Base-by-base conservation (phyloP, 2,797 vertebrate species). In the Leptodactylus fallax region DNA sequence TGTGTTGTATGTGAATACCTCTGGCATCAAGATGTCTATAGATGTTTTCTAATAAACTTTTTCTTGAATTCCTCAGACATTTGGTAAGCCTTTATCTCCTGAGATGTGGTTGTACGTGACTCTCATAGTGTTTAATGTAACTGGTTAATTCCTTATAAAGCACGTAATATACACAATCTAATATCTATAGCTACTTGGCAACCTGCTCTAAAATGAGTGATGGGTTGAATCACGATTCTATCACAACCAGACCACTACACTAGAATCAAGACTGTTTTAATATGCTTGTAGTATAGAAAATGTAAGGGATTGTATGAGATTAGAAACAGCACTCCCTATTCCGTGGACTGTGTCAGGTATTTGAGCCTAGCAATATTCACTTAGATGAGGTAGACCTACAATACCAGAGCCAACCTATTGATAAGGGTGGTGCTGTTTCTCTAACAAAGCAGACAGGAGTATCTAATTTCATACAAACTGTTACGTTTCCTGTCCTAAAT, bases 11-110 rank as follows among this genome's bases (percentile, higher is more conserved):
- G 65, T 83, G 86, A 87, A 83, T 65, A 87, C 80, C 71, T 87
- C 17, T 87, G 80, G 80, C 86, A 83, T 87, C 72, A 67, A 58
- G 23, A 65, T 81, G 56, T 87, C 86, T 87, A 77, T 27, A 76
- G 69, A 72, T 77, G 60, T 78, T 87, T 81, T 69, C 69, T 74
- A 77, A 87, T 77, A 81, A 87, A 87, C 60, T 58, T 21, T 21
- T 72, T 69, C 27, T 58, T 67, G 49, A 81, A 87, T 87, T 83
- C 86, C 86, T 83, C 9, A 63, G 60, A 55, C 80, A 83, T 87
- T 87, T 49, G 6, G 85, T 81, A 87, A 86, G 77, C 49, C 51
- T 65, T 49, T 21, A 60, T 58, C 55, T 36, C 55, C 25, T 69
- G 12, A 21, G 25, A n/a, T 16, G 3, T 51, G 25, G 60, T 63